phyloP scores from a whole-genome alignment of 2,888 invertebrate genomes.

The Scaptodrosophila latifasciaeformis region DNA sequence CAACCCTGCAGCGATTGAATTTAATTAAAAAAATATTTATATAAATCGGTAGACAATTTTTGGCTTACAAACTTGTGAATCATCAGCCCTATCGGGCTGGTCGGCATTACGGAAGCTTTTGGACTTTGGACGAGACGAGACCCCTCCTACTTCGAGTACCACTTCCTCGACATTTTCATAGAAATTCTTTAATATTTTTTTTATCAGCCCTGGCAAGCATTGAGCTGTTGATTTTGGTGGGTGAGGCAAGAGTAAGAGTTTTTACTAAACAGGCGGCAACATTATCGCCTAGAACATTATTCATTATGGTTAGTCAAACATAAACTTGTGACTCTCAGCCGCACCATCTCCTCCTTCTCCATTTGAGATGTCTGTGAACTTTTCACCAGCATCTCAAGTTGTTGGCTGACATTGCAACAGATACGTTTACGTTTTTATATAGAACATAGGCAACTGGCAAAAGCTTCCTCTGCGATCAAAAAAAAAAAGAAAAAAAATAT shows the following conservation, averaged over 20 bases:
- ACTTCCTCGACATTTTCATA: neutral
- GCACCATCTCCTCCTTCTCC: no score
- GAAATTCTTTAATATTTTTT: conserved; percentile 7
- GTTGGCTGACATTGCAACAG: conserved; percentile 52
- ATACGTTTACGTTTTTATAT: conserved; percentile 39
- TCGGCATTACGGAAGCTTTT: neutral
- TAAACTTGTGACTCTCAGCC: no score
- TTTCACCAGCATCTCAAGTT: no score
- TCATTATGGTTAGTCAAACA: conserved; percentile 47
- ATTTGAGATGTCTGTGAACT: no score
- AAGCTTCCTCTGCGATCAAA: conserved; percentile 30
- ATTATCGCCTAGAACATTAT: conserved; percentile 59
- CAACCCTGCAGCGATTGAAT: no score
- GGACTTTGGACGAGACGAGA: neutral
- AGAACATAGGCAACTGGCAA: neutral
- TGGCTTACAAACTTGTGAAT: no score
- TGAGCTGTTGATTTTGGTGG: neutral
- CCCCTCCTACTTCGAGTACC: neutral
- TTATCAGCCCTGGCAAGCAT: conserved; percentile 3
- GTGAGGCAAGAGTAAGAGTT: neutral
- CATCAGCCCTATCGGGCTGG: no score
- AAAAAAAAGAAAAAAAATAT: no score
- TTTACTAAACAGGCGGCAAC: conserved; percentile 45
- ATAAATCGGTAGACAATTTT: no score
- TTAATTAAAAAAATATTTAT: no score